Base-by-base conservation (phyloP, 2,797 vertebrate genomes). In the Manis pentadactyla region DNA sequence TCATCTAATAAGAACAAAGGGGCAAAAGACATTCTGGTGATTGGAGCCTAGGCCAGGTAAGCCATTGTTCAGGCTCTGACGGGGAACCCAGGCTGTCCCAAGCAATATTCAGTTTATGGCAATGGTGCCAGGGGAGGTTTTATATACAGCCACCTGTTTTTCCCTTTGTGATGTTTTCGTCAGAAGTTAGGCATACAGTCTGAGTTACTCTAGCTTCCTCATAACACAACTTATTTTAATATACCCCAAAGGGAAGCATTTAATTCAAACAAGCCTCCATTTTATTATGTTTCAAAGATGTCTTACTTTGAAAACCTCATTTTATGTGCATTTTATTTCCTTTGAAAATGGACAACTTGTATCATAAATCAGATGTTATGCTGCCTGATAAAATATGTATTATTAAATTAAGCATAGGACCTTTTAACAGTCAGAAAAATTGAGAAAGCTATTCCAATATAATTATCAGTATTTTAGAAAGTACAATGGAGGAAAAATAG, bases 321-420 rank as follows among this genome's bases (percentile, higher is more conserved):
- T 93, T 90, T 61, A 23, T 29, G 13, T 77, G 39, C 49, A 77
- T 90, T 77, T 85, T 61, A 59, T 90, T 93, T 64, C 46, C 71
- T 92, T 95, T 90, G 12, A 93, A 95, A 95, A 23, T 55, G 93
- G 61, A 59, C 10, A 83, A 77, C 39, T 75, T 94, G 7, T 77
- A 78, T 93, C 59, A 87, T 81, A 77, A 57, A 73, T 55, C 23
- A 85, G 46, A 81, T 96, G 27, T 49, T 83, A 49, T 39, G 12
- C 37, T 89, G 15, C 27, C 34, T 29, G 3, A 11, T 79, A 92
- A 83, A 59, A 34, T 81, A 87, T 34, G 4, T 42, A 81, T 95
- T 75, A 87, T 78, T 84, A 85, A 87, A 94, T 57, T 90, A 96
- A 27, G 11, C 51, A 29, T 51, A 87, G 29, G 37, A 27, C 14